Evolutionary conservation across 1,140 invertebrate genomes (phyloP).

Genomic region (Oedothorax gibbosus): DNA sequence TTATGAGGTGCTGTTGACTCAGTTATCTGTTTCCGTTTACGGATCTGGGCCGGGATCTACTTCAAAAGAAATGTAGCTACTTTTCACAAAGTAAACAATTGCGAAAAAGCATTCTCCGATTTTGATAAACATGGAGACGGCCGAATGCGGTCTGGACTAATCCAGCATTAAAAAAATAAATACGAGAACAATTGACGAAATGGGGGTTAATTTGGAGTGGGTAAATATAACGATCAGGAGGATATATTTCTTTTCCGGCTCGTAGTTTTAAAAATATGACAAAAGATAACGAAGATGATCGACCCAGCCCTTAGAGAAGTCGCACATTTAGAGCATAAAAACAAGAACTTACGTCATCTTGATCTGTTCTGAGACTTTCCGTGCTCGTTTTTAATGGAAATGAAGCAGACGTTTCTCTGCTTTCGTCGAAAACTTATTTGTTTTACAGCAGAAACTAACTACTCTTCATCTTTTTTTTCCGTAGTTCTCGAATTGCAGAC

Average conservation of each 20-base stretch:
- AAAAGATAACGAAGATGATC: background rate
- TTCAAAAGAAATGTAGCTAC: too few species aligned
- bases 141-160: too few species aligned
- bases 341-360: constrained; percentile 36
- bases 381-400: background rate
- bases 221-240: too few species aligned
- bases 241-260: too few species aligned
- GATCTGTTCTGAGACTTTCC: background rate
- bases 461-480: constrained; percentile 49
- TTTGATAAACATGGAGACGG: too few species aligned
- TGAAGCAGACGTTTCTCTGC: background rate
- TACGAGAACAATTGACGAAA: too few species aligned
- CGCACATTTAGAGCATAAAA: background rate
- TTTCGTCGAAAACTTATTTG: background rate
- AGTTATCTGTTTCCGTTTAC: constrained; percentile 3
- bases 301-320: constrained; percentile 35
- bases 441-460: constrained; percentile 14
- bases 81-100: too few species aligned
- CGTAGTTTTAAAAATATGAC: background rate
- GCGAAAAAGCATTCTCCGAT: too few species aligned
- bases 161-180: too few species aligned
- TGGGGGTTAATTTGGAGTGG: too few species aligned
- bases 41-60: too few species aligned
- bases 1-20: constrained; percentile 21
- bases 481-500: constrained; percentile 8